Evolutionary conservation across 1,140 invertebrate species (phyloP).

Genomic region (Chionoecetes opilio): DNA sequence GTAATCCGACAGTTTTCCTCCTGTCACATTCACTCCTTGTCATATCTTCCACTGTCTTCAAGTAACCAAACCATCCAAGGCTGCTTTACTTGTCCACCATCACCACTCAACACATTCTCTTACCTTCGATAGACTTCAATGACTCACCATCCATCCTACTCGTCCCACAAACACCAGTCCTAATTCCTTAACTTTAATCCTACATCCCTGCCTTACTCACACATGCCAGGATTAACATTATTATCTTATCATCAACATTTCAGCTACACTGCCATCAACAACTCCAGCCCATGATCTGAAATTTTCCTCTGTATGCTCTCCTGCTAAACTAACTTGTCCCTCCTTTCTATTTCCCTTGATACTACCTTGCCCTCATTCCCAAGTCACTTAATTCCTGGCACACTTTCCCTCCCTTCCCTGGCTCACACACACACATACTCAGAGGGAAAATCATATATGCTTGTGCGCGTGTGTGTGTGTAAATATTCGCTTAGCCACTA

Average conservation of each 20-base stretch:
- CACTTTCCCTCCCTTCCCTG: not conserved
- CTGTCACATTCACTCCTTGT: no score
- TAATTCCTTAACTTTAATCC: no score
- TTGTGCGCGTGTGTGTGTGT: no score
- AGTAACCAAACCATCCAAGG: not conserved
- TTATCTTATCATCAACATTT: no score
- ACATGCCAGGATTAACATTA: no score
- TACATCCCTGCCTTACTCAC: no score
- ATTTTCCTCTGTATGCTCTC: not conserved
- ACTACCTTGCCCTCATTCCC: not conserved
- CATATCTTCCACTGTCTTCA: no score
- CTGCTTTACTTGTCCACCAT: not conserved
- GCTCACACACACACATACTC: no score
- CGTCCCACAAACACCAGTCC: no score
- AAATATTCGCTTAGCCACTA: no score
- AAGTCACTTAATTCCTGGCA: not conserved
- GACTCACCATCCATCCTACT: not conserved
- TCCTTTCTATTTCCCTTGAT: not conserved
- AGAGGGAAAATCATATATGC: no score
- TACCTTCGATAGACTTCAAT: not conserved
- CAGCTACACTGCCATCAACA: not conserved
- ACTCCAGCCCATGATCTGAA: not conserved
- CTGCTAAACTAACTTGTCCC: not conserved
- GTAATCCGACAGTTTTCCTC: no score
- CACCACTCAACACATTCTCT: not conserved